Base-by-base conservation (phyloP, 1,140 invertebrate species). In the Cardiocondyla obscurior region DNA sequence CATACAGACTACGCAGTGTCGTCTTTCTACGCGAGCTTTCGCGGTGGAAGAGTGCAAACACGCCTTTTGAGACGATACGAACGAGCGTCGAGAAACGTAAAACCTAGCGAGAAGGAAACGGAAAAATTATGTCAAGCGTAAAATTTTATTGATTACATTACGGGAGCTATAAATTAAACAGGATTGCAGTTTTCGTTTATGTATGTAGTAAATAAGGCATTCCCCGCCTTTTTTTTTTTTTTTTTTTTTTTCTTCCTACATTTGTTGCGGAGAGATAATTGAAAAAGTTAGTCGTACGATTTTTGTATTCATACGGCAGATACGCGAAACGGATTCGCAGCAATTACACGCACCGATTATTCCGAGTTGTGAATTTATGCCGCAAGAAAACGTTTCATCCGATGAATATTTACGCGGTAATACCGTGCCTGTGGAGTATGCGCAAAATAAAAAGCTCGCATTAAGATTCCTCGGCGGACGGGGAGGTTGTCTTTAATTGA, bases 101-200 rank as follows among this genome's bases (percentile, higher is more conserved):
- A n/a, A n/a, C n/a, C n/a, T n/a, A n/a, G n/a, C n/a, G n/a, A 25
- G 30, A 25, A 62, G 46, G 57, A 76, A 64, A 76, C 39, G 55
- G 12, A 25, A 65, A 33, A 30, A 44, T 65, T 44, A 49, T 30
- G 39, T 3, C n/a, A 14, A 14, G 42, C 19, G 8, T 39, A 16
- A 67, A 30, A 53, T 62, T 36, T 65, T n/a, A 16, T 19, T 6
- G 22, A 22, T 39, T 3, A 30, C 22, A 8, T 53, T 33, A 3
- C 14, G 44, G 7, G 39, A 65, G 5, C 16, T 16, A 16, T 39
- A 76, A 62, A 64, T 36, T 49, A 33, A 49, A 8, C 44, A 10
- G 33, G 16, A 25, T 60, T n/a, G 16, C 30, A 4, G 19, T 30
- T 4, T 22, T 46, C n/a, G n/a, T 44, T 74, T 46, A 60, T 36